Evolutionary conservation across 2,113 vertebrate genomes (phyloP).

Genomic region (Cygnus buccinator): DNA sequence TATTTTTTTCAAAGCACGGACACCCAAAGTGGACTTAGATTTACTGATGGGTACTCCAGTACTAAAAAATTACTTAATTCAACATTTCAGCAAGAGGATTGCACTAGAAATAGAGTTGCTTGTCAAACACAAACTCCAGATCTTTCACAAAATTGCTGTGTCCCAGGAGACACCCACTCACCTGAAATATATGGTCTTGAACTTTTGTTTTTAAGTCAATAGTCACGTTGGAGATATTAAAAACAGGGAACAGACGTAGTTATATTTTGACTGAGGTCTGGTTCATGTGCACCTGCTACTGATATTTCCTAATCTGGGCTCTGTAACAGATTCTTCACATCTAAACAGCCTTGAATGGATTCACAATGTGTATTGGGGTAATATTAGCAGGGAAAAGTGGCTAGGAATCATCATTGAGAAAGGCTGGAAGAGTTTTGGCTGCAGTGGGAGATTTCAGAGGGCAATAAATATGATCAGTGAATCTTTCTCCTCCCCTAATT

Average conservation of each 20-base stretch:
- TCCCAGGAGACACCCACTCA: fast-evolving
- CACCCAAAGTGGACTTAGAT: background rate
- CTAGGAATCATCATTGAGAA: background rate
- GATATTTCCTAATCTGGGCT: background rate
- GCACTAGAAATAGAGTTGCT: background rate
- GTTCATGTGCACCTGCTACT: background rate
- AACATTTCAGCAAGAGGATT: background rate
- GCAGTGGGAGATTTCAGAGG: background rate
- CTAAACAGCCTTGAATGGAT: background rate
- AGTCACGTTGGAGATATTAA: background rate
- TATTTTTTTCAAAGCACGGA: background rate
- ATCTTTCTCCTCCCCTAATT: background rate
- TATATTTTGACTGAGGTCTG: background rate
- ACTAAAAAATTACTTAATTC: background rate
- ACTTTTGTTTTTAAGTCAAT: background rate
- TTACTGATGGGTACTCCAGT: background rate
- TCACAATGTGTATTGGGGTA: background rate
- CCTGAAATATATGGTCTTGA: background rate
- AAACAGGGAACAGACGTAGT: background rate
- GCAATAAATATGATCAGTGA: background rate
- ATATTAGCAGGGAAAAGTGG: background rate
- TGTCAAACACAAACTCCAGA: background rate
- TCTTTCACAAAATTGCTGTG: background rate
- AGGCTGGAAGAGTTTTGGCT: background rate
- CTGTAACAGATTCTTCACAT: background rate